Conservation (phyloP, 2,888 invertebrate species). For the Drosophila anomalata region DNA sequence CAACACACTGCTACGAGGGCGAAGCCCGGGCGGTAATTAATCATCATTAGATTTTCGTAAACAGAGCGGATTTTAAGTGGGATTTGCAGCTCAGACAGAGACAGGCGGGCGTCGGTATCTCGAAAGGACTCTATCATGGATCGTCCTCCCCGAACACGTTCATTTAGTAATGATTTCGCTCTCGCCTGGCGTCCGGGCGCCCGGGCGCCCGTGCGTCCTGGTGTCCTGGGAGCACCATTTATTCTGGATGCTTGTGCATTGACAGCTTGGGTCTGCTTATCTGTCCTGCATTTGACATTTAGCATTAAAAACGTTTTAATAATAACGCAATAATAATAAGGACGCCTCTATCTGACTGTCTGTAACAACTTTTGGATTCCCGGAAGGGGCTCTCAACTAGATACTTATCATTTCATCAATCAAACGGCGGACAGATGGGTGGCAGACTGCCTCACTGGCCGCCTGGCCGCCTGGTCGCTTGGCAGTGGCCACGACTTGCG, state of each 20-base stretch:
- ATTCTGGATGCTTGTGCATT: constrained; percentile 57
- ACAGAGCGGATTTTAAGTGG: constrained; percentile 80
- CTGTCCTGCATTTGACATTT: constrained; percentile 80
- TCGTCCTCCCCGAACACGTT: constrained; percentile 60
- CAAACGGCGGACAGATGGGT: constrained; percentile 57
- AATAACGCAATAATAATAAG: constrained; percentile 77
- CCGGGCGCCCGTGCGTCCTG: not conserved
- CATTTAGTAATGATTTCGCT: constrained; percentile 75
- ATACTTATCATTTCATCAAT: constrained; percentile 81
- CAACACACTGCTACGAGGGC: constrained; percentile 44
- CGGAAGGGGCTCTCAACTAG: constrained; percentile 54
- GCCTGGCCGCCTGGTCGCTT: too few species aligned
- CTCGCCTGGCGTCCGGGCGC: constrained; percentile 4
- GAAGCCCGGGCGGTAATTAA: constrained; percentile 69
- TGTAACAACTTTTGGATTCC: constrained; percentile 52
- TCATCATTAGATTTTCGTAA: constrained; percentile 80
- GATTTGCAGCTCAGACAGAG: constrained; percentile 70
- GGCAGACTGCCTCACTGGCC: constrained; percentile 2
- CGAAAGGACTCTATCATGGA: constrained; percentile 20
- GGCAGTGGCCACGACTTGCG: constrained; percentile 22
- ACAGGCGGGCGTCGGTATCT: constrained; percentile 19
- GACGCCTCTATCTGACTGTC: constrained; percentile 50
- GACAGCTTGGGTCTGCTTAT: constrained; percentile 76
- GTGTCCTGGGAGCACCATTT: constrained; percentile 20
- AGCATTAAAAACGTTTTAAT: constrained; percentile 80